Evolutionary conservation across 1,140 invertebrate genomes (phyloP), one percentile per base, ranked within the genome.

Genomic region (Oryzaephilus surinamensis): DNA sequence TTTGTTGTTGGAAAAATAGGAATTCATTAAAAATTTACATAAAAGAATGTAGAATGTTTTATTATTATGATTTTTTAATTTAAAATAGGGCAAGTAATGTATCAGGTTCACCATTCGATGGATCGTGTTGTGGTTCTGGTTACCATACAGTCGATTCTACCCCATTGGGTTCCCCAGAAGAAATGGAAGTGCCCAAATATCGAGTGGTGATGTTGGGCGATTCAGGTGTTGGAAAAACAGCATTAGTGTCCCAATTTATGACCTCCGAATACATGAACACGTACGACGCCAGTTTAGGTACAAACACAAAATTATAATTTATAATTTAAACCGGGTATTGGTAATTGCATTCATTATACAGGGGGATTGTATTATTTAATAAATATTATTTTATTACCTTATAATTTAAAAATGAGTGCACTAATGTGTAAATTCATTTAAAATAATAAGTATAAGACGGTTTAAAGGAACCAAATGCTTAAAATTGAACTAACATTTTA

Each of bases 251-350:
- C 1, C 89, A 94, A 61, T 93, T 93, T 56, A 89, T 92, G 83
- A 92, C 88, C 4, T 91, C 86, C 32, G 89, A 94, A 50, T 92
- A 91, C 56, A 88, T 92, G 76, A 89, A 90, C 61, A 88, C 85
- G 1, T 89, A 91, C 58, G 88, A 92, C 60, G 82, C 84, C 1
- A 86, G 84, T 55, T 61, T 87, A 55, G 84, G 84, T 88, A 70
- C 77, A 71, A 30, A 15, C 5, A 6, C n/a, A 13, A 4, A 18
- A n/a, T n/a, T n/a, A 21, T 2, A 21, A 6, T 21, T 21, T 21
- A 21, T 21, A 6, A 10, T 21, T 1, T 24, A 24, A 24, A 24
- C 8, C 5, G 5, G 11, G 5, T n/a, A 24, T n/a, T n/a, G n/a
- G n/a, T n/a, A n/a, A n/a, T n/a, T n/a, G n/a, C n/a, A n/a, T n/a